A percentile compares a stretch with the other conserved stretches of the same genome.
phyloP scores from a whole-genome alignment of 2,797 vertebrate species.

The Phyllotis vaccarum region DNA sequence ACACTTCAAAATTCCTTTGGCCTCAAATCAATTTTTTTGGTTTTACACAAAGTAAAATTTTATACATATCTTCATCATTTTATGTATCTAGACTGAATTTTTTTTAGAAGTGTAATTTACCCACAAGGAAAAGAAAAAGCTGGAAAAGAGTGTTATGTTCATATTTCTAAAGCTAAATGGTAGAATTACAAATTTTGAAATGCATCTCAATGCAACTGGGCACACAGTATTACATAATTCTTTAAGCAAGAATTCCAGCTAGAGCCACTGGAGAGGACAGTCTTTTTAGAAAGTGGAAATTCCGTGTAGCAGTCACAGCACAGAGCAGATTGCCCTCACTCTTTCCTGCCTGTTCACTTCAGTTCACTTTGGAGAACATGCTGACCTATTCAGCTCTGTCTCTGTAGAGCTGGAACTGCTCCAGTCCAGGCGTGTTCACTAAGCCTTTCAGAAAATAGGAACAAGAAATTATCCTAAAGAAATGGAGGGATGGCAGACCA shows the following conservation, averaged over 20 bases:
- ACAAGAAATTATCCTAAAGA: neutral
- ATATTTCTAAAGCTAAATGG: constrained; percentile 69
- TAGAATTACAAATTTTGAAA: constrained; percentile 69
- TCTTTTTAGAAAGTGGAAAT: constrained; percentile 48
- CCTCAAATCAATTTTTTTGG: constrained; percentile 79
- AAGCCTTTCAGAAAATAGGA: neutral
- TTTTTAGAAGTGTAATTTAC: constrained; percentile 61
- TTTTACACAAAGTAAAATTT: constrained; percentile 76
- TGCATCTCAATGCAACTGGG: constrained; percentile 54
- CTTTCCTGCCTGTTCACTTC: constrained; percentile 39
- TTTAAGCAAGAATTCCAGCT: constrained; percentile 66
- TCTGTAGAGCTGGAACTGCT: neutral
- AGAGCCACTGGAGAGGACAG: neutral
- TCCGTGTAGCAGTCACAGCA: constrained; percentile 50
- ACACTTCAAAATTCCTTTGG: constrained; percentile 80
- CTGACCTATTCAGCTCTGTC: constrained; percentile 15
- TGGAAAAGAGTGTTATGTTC: constrained; percentile 63
- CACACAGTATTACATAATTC: constrained; percentile 68
- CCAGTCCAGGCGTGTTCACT: constrained; percentile 1
- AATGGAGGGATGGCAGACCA: neutral
- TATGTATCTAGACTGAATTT: constrained; percentile 61
- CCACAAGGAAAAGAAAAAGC: constrained; percentile 59
- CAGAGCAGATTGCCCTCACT: constrained; percentile 50
- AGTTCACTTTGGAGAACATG: constrained; percentile 60
- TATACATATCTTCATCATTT: constrained; percentile 68